Conservation (phyloP, 2,888 invertebrate species). For the Pyrrhosoma nymphula region DNA sequence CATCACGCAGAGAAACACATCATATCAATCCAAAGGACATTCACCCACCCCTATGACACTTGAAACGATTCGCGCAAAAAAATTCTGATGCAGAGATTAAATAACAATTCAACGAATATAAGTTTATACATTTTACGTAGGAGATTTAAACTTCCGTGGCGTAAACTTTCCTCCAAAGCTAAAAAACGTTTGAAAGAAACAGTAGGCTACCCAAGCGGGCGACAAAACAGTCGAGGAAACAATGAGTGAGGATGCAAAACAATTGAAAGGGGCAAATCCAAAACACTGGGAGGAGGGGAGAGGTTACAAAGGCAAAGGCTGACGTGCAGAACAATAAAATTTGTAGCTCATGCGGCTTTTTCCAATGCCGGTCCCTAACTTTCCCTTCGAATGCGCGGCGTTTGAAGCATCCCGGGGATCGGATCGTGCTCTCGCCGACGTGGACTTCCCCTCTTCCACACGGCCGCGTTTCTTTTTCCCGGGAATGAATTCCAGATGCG, state of each 20-base stretch:
- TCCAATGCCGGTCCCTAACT: neutral
- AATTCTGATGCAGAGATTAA: conserved; percentile 57
- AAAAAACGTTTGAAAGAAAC: neutral
- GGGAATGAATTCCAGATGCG: neutral
- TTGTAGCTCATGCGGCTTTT: conserved; percentile 42
- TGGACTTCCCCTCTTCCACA: neutral
- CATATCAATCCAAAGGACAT: conserved; percentile 28
- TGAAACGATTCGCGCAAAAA: conserved; percentile 24
- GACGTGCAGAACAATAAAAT: conserved; percentile 40
- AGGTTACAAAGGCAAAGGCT: neutral
- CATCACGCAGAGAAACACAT: neutral
- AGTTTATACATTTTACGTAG: neutral
- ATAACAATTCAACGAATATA: conserved; percentile 3
- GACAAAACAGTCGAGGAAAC: neutral
- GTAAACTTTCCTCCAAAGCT: neutral
- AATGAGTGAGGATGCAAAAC: neutral
- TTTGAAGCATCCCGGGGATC: neutral
- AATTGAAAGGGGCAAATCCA: neutral
- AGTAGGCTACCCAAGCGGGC: neutral
- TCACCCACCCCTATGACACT: conserved; percentile 55
- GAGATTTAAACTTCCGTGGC: conserved; percentile 2
- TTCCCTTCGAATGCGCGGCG: neutral
- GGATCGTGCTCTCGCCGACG: neutral
- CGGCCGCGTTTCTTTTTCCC: neutral
- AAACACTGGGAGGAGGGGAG: neutral